Evolutionary conservation across 1,140 invertebrate genomes (phyloP).

Genomic region (Choristoneura fumiferana): DNA sequence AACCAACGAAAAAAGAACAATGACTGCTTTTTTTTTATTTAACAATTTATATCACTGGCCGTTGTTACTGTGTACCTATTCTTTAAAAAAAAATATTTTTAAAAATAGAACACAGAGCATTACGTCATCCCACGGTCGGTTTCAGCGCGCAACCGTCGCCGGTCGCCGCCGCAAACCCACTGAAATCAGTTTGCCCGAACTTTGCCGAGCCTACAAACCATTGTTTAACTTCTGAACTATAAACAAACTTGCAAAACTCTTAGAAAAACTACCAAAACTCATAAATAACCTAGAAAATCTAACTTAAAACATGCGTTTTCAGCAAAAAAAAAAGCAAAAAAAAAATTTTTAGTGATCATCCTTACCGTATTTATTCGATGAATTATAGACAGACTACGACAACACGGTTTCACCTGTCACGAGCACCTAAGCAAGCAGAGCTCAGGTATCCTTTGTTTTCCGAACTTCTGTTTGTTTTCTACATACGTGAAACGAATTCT

Average conservation of each 20-base stretch:
- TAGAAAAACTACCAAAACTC: constrained; percentile 10
- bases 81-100: not conserved
- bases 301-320: constrained; percentile 24
- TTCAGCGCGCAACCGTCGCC: constrained; percentile 46
- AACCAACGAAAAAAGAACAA: no score
- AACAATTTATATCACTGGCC: no score
- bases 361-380: constrained; percentile 40
- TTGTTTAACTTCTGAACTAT: constrained; percentile 1
- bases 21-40: no score
- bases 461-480: constrained; percentile 58
- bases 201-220: constrained; percentile 40
- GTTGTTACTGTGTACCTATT: no score
- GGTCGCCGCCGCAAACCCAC: constrained; percentile 53
- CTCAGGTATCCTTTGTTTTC: constrained; percentile 64
- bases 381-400: constrained; percentile 43
- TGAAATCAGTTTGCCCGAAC: constrained; percentile 46
- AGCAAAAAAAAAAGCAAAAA: constrained; percentile 21
- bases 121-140: constrained; percentile 10
- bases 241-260: constrained; percentile 23
- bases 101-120: constrained; percentile 1
- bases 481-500: constrained; percentile 58
- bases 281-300: constrained; percentile 18
- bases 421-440: constrained; percentile 65
- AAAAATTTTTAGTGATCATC: constrained; percentile 2
- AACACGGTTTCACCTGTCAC: constrained; percentile 49